These are phyloP conservation scores for Mesoligia furuncula DNA, from an alignment of 2,888 invertebrate species.

Conservation along the genomic window DNA sequence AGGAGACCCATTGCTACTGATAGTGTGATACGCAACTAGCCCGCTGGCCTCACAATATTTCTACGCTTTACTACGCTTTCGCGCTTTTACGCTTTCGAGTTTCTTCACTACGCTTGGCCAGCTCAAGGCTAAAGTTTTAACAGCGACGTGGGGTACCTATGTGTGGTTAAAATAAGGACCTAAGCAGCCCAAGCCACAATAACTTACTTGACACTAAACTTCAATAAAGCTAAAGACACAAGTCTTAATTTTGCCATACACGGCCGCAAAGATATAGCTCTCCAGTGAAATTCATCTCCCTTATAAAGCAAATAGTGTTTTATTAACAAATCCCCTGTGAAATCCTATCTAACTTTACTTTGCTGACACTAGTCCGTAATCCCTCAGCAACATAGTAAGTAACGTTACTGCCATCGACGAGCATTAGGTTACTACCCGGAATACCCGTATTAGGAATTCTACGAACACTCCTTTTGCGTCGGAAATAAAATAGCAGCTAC, in stretches of 20 bases:
- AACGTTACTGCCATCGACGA: constrained; percentile 10
- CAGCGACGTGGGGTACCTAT: too few species aligned
- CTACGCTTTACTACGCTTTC: too few species aligned
- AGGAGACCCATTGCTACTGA: too few species aligned
- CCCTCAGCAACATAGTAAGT: constrained; percentile 36
- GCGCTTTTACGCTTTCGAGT: too few species aligned
- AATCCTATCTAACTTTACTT: constrained; percentile 23
- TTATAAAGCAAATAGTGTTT: constrained; percentile 50
- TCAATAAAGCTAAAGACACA: not conserved
- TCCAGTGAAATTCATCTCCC: constrained; percentile 22
- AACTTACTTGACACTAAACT: constrained; percentile 6
- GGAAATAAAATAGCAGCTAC: constrained; percentile 22
- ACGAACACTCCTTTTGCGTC: constrained; percentile 35
- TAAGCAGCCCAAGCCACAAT: not conserved
- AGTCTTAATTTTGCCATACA: constrained; percentile 34
- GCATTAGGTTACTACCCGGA: constrained; percentile 24
- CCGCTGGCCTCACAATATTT: not conserved
- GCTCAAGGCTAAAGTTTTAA: not conserved
- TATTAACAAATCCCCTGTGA: constrained; percentile 34
- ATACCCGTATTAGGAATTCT: constrained; percentile 48
- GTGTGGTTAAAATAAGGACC: not conserved
- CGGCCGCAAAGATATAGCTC: not conserved
- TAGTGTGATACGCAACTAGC: too few species aligned
- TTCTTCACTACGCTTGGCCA: not conserved
- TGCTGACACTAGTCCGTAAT: constrained; percentile 32